Base-by-base conservation (phyloP, 2,888 invertebrate genomes). In the Adelphocoris suturalis region DNA sequence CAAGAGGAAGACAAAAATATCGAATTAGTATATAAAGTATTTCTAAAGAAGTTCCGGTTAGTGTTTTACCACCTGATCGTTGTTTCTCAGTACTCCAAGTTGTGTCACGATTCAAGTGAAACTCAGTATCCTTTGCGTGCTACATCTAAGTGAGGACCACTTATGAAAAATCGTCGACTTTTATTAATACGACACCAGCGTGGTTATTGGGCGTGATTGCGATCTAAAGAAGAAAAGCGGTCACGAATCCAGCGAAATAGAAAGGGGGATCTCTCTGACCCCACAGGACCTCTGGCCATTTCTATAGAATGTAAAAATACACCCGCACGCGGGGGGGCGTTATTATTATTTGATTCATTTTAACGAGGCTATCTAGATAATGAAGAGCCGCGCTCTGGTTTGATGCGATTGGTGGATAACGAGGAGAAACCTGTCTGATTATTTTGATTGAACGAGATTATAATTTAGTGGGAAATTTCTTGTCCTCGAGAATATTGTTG, bases 211-310 rank as follows among this genome's bases (percentile, higher is more conserved):
- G 46, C 78, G 78, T 19, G 78, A 78, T 78, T 78, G 78, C 78
- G 37, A 78, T 78, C 46, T 78, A 78, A 19, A 46, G 78, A 37
- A 78, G 78, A 78, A 78, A 46, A 78, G 78, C 28, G 78, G 78
- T 78, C 78, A 78, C 78, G 78, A 78, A 78, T 46, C 37, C 78
- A 47, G 28, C 47, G 78, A 78, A 78, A 47, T 78, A 78, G 78
- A 78, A 78, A 78, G 78, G 78, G 19, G 78, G 47, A 78, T 78
- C 78, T 78, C 78, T 78, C 78, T 78, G 78, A 78, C 78, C 78
- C 47, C 46, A n/a, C 0, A 19, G 47, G 78, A 47, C 46, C 47
- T 19, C 78, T 46, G 78, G 46, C 46, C 78, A 78, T 78, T 78
- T 78, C 78, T 78, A 78, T 47, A 78, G n/a, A 78, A 78, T 78